Evolutionary conservation across 2,113 vertebrate genomes (phyloP).

Genomic region (Progne subis): DNA sequence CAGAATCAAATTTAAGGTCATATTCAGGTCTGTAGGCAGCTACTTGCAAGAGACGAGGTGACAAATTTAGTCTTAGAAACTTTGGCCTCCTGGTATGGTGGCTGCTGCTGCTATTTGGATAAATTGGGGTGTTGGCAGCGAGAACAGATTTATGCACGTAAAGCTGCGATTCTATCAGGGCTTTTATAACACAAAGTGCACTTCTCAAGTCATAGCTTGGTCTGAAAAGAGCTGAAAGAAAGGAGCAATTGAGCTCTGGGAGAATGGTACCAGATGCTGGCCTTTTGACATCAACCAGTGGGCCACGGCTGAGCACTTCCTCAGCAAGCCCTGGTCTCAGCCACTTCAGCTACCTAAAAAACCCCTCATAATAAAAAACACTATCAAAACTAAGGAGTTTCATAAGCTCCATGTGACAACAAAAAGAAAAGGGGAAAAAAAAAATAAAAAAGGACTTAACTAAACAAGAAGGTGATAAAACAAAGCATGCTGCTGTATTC

Average conservation of each 20-base stretch:
- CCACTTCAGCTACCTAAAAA: neutral
- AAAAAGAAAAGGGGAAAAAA: neutral
- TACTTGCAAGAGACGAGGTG: constrained; percentile 26
- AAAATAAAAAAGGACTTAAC: neutral
- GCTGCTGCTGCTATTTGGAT: constrained; percentile 25
- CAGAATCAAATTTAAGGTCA: constrained; percentile 33
- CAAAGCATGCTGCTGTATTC: neutral
- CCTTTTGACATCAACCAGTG: constrained; percentile 53
- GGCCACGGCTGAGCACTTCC: constrained; percentile 55
- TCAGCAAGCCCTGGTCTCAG: constrained; percentile 7
- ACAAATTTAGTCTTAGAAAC: constrained; percentile 24
- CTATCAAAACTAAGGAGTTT: neutral
- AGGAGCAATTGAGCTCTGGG: constrained; percentile 44
- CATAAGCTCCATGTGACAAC: neutral
- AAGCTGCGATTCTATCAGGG: constrained; percentile 47
- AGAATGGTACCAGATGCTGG: constrained; percentile 63
- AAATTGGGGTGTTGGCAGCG: constrained; percentile 8
- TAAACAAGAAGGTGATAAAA: constrained; percentile 16
- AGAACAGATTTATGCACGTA: constrained; percentile 44
- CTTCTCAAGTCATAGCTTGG: constrained; percentile 31
- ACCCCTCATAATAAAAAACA: neutral
- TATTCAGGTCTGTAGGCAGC: constrained; percentile 11
- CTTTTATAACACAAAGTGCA: constrained; percentile 37
- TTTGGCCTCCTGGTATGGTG: constrained; percentile 24
- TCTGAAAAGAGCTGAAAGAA: constrained; percentile 48